These are phyloP conservation scores for Antechinus stuartii DNA, from an alignment of 2,113 vertebrate genomes.

Conservation along the genomic window DNA sequence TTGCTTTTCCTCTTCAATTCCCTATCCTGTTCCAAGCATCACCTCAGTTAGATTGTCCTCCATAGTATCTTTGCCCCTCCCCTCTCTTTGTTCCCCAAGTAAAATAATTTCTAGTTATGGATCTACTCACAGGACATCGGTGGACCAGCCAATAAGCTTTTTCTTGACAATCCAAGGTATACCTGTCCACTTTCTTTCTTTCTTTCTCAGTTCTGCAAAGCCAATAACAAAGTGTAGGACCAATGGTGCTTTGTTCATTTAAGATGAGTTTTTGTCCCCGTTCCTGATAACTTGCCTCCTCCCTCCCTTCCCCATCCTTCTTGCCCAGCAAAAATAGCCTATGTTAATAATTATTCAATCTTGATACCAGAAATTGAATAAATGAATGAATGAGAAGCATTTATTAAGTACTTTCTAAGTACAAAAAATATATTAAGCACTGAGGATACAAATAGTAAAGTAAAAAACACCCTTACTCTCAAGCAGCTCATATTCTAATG, in stretches of 20 bases:
- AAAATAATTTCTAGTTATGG: neutral
- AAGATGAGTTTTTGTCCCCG: accelerated
- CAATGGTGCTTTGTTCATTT: neutral
- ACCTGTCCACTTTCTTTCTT: slow-evolving; percentile 94
- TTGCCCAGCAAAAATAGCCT: neutral
- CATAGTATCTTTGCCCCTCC: neutral
- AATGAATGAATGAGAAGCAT: neutral
- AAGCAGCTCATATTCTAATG: neutral
- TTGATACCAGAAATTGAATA: neutral
- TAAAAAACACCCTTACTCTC: neutral
- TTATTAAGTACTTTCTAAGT: neutral
- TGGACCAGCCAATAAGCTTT: slow-evolving; percentile 98
- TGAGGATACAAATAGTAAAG: neutral
- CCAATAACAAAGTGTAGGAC: slow-evolving; percentile 45
- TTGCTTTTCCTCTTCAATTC: neutral
- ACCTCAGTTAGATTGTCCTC: neutral
- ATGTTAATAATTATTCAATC: neutral
- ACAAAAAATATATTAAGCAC: neutral
- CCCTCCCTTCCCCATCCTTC: neutral
- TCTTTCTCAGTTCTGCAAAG: slow-evolving; percentile 93
- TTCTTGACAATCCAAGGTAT: slow-evolving; percentile 96
- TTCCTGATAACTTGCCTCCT: neutral
- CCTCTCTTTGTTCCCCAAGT: neutral
- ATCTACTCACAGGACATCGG: slow-evolving; percentile 91
- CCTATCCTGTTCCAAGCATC: neutral